These are phyloP conservation scores for Acrobasis consociella DNA, from an alignment of 2,888 invertebrate species.

Conservation along the genomic window DNA sequence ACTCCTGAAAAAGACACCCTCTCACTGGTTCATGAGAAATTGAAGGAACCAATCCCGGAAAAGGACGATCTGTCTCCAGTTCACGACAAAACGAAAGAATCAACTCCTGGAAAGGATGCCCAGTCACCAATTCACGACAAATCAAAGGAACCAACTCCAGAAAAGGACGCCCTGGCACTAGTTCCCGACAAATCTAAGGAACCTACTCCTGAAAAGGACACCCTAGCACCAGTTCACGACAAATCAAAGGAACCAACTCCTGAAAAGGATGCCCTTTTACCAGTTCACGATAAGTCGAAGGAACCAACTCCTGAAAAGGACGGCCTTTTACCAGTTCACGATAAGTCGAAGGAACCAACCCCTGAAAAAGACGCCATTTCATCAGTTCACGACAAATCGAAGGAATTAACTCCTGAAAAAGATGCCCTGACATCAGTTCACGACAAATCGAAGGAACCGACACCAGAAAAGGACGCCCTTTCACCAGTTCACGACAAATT, in stretches of 20 bases:
- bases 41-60: conserved; percentile 2
- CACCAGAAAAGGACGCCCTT: too few relatives aligned
- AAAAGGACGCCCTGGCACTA: too few relatives aligned
- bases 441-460: conserved; percentile 21
- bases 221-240: not conserved
- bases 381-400: not conserved
- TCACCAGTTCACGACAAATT: too few relatives aligned
- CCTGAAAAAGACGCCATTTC: not conserved
- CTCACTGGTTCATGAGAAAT: not conserved
- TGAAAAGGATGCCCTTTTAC: conserved; percentile 13
- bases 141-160: conserved; percentile 11
- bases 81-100: conserved; percentile 1
- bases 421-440: not conserved
- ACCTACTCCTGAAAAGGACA: conserved; percentile 21
- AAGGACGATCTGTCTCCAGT: not conserved
- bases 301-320: not conserved
- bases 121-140: not conserved
- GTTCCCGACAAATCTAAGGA: conserved; percentile 4
- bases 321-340: not conserved
- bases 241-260: not conserved
- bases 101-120: not conserved
- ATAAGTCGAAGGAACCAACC: not conserved
- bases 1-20: not conserved
- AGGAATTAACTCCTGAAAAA: conserved; percentile 14
- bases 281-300: conserved; percentile 9